A percentile compares a stretch with the other conserved stretches of the same genome.
Conservation (phyloP, 1,140 invertebrate species). For the Calliphora vicina region DNA sequence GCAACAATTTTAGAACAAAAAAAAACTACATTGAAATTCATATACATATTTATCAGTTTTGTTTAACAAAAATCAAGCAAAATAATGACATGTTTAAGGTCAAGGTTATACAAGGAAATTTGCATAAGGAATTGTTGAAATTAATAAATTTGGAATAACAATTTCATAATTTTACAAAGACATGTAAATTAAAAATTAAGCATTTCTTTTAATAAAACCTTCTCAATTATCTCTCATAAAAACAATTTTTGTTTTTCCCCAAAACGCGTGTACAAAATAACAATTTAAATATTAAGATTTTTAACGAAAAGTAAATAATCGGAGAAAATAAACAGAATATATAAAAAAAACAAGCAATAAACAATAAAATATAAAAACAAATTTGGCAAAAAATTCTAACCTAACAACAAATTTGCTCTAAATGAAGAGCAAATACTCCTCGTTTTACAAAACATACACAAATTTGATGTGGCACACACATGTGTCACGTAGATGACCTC, state of each 20-base stretch:
- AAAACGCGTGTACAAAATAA: constrained; percentile 27
- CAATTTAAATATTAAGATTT: constrained; percentile 28
- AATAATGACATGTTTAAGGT: too few relatives aligned
- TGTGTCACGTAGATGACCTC: background rate
- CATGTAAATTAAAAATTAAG: too few relatives aligned
- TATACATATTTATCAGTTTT: too few relatives aligned
- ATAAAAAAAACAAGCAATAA: background rate
- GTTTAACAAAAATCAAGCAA: too few relatives aligned
- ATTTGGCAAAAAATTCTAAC: background rate
- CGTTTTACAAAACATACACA: background rate
- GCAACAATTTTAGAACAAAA: background rate
- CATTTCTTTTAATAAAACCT: too few relatives aligned
- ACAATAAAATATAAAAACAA: background rate
- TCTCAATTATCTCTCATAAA: too few relatives aligned
- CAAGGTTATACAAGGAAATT: too few relatives aligned
- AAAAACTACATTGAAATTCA: too few relatives aligned
- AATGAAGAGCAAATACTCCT: background rate
- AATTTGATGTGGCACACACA: constrained; percentile 31
- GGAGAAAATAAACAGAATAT: background rate
- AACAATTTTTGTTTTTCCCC: background rate
- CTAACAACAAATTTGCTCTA: background rate
- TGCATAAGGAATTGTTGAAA: too few relatives aligned
- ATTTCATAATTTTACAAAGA: too few relatives aligned
- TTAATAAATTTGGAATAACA: too few relatives aligned
- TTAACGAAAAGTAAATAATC: constrained; percentile 30